Evolutionary conservation across 1,140 invertebrate species (phyloP), one percentile per base, ranked within the genome.

Genomic region (Listronotus bonariensis): DNA sequence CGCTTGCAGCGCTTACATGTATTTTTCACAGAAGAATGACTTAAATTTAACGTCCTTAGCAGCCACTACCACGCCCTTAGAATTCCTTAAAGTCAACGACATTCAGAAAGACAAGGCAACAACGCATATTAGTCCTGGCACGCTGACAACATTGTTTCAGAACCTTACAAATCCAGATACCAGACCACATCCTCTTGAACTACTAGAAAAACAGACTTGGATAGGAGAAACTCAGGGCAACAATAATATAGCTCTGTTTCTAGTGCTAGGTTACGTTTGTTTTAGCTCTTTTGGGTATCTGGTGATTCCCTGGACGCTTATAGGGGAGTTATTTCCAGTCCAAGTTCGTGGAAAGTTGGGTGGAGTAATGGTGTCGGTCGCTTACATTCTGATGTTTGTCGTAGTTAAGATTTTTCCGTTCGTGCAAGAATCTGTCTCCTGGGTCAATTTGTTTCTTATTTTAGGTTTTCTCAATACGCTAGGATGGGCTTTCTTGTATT

Each of bases 371-470:
- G 78, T 87, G 8, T 82, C 85, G 3, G 74, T 83, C 17, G 86
- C 85, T 31, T 89, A 89, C 79, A 41, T 85, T 2, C 77, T 84
- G 17, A 88, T 88, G 75, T 91, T 90, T 74, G 72, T 83, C 6
- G 78, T 87, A 1, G 84, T 88, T 7, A 88, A 88, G 74, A 76
- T 81, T 11, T 91, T 88, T 77, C 83, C 83, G 0, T 80, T 78
- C 40, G 62, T 86, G 10, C 66, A 86, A 6, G 72, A 80, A n/a
- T 15, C 68, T 0, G 73, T 88, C 20, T 82, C 83, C 1, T 73
- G 82, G 9, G 77, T 81, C 31, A 79, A 77, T 6, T 73, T 85
- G 4, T 91, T 91, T 78, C 85, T 83, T 69, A 78, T 87, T 53
- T 89, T 88, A 73, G 82, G 84, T 20, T 75, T 80, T 5, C 79